Evolutionary conservation across 2,797 vertebrate genomes (phyloP).

Genomic region (Liasis olivaceus): DNA sequence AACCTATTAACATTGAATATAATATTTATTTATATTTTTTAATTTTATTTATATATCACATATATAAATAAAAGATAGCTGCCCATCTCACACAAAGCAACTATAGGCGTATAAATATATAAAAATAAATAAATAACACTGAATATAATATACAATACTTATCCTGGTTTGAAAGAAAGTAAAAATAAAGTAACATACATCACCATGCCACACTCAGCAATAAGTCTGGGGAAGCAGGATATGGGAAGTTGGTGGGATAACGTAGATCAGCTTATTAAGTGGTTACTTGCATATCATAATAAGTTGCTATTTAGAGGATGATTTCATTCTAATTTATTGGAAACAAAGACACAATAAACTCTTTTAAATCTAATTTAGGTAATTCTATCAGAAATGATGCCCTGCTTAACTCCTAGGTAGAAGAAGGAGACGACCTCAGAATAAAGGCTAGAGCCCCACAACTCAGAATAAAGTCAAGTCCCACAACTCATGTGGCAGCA

Average conservation of each 20-base stretch:
- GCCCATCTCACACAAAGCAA: too few species aligned
- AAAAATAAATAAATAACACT: slow-evolving; percentile 24
- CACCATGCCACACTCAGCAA: not conserved
- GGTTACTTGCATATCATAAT: not conserved
- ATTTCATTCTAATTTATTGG: not conserved
- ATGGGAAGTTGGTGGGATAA: not conserved
- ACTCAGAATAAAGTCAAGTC: not conserved
- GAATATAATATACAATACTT: not conserved
- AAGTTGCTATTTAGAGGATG: not conserved
- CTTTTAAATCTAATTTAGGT: not conserved
- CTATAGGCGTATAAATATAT: too few species aligned
- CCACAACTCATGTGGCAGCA: not conserved
- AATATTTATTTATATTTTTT: not conserved
- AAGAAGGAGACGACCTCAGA: not conserved
- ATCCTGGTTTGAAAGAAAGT: not conserved
- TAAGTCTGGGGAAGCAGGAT: not conserved
- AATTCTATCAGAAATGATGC: not conserved
- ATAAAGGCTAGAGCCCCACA: not conserved
- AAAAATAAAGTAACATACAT: not conserved
- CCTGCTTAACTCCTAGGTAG: not conserved
- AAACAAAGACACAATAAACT: not conserved
- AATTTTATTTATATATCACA: too few species aligned
- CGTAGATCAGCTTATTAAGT: not conserved
- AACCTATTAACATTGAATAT: slow-evolving; percentile 73
- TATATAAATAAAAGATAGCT: too few species aligned